phyloP scores from a whole-genome alignment of 2,797 vertebrate species.

The Glossophaga mutica region DNA sequence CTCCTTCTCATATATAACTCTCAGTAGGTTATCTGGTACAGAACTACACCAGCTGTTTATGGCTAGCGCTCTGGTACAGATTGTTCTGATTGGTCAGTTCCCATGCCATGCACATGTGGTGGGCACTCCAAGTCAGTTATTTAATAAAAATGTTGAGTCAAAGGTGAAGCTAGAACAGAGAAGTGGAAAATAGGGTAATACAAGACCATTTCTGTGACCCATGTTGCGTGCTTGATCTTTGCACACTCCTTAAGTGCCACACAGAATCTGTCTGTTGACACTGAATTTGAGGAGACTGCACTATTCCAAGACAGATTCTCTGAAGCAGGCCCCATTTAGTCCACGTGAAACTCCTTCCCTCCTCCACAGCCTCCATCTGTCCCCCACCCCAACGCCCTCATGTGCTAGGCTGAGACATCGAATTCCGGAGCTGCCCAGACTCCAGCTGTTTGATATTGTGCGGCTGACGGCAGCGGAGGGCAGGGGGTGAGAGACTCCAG shows the following conservation, averaged over 20 bases:
- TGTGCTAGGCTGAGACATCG: slow-evolving; percentile 42
- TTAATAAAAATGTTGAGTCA: not conserved
- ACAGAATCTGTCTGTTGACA: slow-evolving; percentile 15
- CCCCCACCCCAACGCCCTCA: not conserved
- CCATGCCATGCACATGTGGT: not conserved
- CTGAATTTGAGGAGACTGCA: not conserved
- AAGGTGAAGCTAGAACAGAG: not conserved
- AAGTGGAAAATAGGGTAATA: not conserved
- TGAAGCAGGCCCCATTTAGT: slow-evolving; percentile 18
- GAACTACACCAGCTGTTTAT: not conserved
- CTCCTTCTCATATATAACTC: not conserved
- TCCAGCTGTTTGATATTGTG: slow-evolving; percentile 86
- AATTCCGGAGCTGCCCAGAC: slow-evolving; percentile 66
- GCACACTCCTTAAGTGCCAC: not conserved
- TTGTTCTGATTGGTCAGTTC: not conserved
- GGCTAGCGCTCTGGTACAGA: not conserved
- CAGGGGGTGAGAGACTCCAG: slow-evolving; percentile 76
- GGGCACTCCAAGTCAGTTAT: not conserved
- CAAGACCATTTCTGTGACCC: not conserved
- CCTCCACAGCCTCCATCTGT: not conserved
- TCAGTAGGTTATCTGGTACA: not conserved
- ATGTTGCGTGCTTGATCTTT: slow-evolving; percentile 24
- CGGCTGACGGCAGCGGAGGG: slow-evolving; percentile 70
- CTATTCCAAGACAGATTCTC: slow-evolving; percentile 15
- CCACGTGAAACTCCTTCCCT: slow-evolving; percentile 64